Percentiles rank a stretch among this genome's conserved stretches.
Conservation (phyloP, 23 tunicate species). For the Botrylloides violaceus region DNA sequence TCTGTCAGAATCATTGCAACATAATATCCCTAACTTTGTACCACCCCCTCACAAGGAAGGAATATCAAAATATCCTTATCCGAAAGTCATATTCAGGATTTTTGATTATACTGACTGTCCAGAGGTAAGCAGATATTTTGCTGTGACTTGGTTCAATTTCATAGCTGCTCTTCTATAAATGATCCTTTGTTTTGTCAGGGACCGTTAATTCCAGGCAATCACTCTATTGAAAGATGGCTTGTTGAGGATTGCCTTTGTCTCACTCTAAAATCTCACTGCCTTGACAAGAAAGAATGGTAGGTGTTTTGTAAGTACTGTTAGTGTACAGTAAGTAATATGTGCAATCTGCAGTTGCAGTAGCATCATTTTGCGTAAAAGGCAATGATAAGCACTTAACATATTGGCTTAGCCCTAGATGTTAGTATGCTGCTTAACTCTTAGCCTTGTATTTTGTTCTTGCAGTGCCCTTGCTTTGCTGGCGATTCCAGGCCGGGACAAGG, state of each 20-base stretch:
- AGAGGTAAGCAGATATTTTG: conserved; percentile 24
- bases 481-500: conserved; percentile 52
- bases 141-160: too few relatives aligned
- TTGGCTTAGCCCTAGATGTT: too few relatives aligned
- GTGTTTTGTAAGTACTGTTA: too few relatives aligned
- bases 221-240: conserved; percentile 88
- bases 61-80: conserved; percentile 53
- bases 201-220: conserved; percentile 78
- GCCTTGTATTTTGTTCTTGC: too few relatives aligned
- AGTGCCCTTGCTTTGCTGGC: conserved; percentile 51
- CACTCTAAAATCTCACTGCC: conserved; percentile 38
- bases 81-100: conserved; percentile 78
- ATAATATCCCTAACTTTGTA: conserved; percentile 71
- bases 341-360: too few relatives aligned
- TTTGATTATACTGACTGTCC: conserved; percentile 96
- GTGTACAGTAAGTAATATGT: too few relatives aligned
- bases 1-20: conserved; percentile 67
- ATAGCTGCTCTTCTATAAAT: too few relatives aligned
- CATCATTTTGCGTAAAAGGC: too few relatives aligned
- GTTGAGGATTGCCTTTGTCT: conserved; percentile 66
- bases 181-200: too few relatives aligned
- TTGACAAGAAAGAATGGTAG: conserved; percentile 85
- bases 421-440: too few relatives aligned
- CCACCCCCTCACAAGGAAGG: conserved; percentile 87
- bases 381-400: too few relatives aligned